Base-by-base conservation (phyloP, 2,888 invertebrate species). In the Tricholauxania praeusta region DNA sequence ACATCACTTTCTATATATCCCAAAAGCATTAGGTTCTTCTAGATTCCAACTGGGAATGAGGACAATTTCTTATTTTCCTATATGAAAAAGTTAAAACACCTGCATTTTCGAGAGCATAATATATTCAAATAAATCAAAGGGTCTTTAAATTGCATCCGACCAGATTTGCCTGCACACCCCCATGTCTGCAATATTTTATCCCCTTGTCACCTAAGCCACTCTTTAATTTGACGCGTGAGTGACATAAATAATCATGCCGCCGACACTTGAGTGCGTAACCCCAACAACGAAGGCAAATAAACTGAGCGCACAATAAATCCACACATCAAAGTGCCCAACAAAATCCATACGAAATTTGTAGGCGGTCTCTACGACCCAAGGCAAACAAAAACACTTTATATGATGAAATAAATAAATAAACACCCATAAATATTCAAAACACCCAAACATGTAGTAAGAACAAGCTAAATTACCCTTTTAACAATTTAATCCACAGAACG, bases 151-250 rank as follows among this genome's bases (percentile, higher is more conserved):
- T 1, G 10, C 7, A 39, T 10, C 39, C 10, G 2, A 39, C 10
- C 39, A 39, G 39, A 39, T 10, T 39, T 39, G 39, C 39, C 39
- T 39, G 8, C 39, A 39, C 39, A 39, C 10, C 10, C 39, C 39
- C 39, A 39, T 39, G 6, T 0, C 39, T 7, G 39, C 39, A 39
- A 39, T 39, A 39, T 39, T 39, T 39, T 39, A 39, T 39, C 10
- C 48, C 60, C 32, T 52, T 68, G 53, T 70, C 67, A 72, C 63
- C 65, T 77, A 79, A 80, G 79, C 79, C 80, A 67, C 66, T 19
- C 66, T 67, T 81, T 82, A 80, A 82, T 84, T 81, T 79, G 82
- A 81, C 81, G 81, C 79, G 76, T 80, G 81, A 82, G 77, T 77
- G 79, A 77, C 80, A 80, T 81, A 71, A 75, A 68, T 77, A 80